These are phyloP conservation scores for Leptodirus hochenwartii DNA, from an alignment of 2,888 invertebrate genomes.

Conservation along the genomic window DNA sequence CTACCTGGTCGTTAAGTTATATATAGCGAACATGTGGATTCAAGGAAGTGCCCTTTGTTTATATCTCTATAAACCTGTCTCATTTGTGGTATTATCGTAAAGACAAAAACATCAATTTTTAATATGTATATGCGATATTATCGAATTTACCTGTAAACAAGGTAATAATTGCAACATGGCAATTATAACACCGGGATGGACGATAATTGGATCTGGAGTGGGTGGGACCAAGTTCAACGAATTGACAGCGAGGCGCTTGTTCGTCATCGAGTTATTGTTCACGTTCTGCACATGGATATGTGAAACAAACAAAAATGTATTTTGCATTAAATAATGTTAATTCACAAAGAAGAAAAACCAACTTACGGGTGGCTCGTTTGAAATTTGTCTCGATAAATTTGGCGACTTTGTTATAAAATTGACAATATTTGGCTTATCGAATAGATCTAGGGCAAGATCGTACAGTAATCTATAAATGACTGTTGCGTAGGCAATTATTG, in stretches of 20 bases:
- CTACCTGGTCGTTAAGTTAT: no score
- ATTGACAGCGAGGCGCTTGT: constrained; percentile 43
- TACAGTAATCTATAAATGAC: constrained; percentile 76
- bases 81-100: no score
- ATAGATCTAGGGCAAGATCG: constrained; percentile 88
- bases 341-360: background rate
- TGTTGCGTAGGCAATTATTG: constrained; percentile 64
- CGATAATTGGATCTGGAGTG: constrained; percentile 67
- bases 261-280: no score
- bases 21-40: no score
- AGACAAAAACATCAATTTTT: no score
- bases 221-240: constrained; percentile 58
- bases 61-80: no score
- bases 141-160: constrained; percentile 46
- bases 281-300: no score
- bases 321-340: background rate
- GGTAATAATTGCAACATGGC: constrained; percentile 88
- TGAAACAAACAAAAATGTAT: constrained; percentile 8
- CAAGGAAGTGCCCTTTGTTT: no score
- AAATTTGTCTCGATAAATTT: constrained; percentile 40
- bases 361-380: constrained; percentile 35
- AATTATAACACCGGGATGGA: constrained; percentile 90
- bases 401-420: constrained; percentile 49
- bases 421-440: constrained; percentile 65
- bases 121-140: no score